Evolutionary conservation across 1,140 invertebrate species (phyloP), one percentile per base, ranked within the genome.

Genomic region (Capitella teleta): DNA sequence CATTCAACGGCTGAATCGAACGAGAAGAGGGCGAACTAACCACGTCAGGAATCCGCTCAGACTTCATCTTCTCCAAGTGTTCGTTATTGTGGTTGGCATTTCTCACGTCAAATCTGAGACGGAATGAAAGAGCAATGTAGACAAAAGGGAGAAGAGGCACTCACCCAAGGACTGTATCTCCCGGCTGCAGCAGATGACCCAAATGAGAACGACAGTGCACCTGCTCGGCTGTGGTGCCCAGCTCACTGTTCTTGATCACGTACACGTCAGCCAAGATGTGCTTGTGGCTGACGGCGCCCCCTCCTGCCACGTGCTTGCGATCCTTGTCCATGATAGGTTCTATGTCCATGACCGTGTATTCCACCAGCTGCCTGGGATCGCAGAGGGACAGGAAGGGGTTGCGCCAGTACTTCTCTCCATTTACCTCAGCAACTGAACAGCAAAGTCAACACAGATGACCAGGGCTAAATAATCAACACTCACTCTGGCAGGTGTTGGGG

Each of bases 311-410:
- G 26, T 64, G 54, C 32, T 60, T 56, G 48, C 57, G 58, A 53
- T 93, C 81, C 66, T 85, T 82, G 30, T 86, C 80, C 54, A 76
- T 74, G 2, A 95, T 82, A 32, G 82, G 73, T 62, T 96, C 90
- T 53, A 94, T 82, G 64, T 98, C 86, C 84, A 98, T 94, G 0
- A 98, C 87, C 59, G 87, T 81, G 64, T 87, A 99, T 69, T 98
- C 89, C 2, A 82, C 80, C 41, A 98, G 72, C 61, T 94, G 87
- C 68, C 91, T 95, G 0, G 87, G 84, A 64, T 86, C 83, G 61
- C 86, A 92, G 40, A 99, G 81, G 32, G 82, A 78, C 28, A 79
- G 75, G 66, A 98, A 98, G 5, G 88, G 85, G 54, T 81, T 68
- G 57, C 90, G 76, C 83, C 88, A 98, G 70, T 83, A 99, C 2